Percentiles rank a stretch among this genome's conserved stretches.
Conservation (phyloP, 1,140 invertebrate genomes). For the Solenopsis fugax region DNA sequence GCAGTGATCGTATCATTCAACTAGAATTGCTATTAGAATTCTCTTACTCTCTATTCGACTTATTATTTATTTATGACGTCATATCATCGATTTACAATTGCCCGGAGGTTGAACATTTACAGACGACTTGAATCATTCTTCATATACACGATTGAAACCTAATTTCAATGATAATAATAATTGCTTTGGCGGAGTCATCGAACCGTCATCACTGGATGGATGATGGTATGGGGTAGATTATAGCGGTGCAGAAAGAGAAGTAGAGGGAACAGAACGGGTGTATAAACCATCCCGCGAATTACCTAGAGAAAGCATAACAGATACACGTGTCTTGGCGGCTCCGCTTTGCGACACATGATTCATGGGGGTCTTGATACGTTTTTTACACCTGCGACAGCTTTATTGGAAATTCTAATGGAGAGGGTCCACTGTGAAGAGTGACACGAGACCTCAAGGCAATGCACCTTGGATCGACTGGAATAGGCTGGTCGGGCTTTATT, state of each 20-base stretch:
- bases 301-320: conserved; percentile 76
- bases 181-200: conserved; percentile 37
- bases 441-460: conserved; percentile 77
- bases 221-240: conserved; percentile 44
- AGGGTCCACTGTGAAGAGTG: conserved; percentile 76
- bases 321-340: conserved; percentile 84
- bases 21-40: conserved; percentile 17
- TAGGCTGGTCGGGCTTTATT: conserved; percentile 78
- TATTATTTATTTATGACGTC: conserved; percentile 36
- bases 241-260: neutral
- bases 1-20: conserved; percentile 11
- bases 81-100: conserved; percentile 26
- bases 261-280: conserved; percentile 50
- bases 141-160: conserved; percentile 29
- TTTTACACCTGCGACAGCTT: conserved; percentile 84
- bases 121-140: conserved; percentile 26
- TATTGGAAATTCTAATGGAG: conserved; percentile 86
- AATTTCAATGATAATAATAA: conserved; percentile 67
- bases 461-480: conserved; percentile 73
- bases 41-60: conserved; percentile 17
- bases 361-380: conserved; percentile 84
- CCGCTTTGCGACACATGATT: conserved; percentile 84
- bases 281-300: conserved; percentile 67
- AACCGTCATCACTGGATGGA: conserved; percentile 26
- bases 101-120: conserved; percentile 9